Percentiles rank a stretch among this genome's conserved stretches.
Evolutionary conservation across 2,113 vertebrate genomes (phyloP).

Genomic region (Cervus canadensis): DNA sequence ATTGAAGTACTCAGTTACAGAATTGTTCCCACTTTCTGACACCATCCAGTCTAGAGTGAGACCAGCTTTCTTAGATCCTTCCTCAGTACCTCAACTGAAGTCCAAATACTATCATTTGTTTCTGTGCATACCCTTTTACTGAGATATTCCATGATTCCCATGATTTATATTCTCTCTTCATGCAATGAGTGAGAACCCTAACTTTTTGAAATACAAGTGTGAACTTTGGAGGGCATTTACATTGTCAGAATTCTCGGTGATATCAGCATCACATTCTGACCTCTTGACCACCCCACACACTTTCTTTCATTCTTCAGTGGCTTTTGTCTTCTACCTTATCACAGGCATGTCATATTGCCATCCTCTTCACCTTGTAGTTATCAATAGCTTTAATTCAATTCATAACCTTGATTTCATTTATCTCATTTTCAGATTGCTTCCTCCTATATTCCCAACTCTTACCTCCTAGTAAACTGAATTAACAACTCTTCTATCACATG

Average conservation of each 20-base stretch:
- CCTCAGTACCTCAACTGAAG: not conserved
- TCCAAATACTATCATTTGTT: not conserved
- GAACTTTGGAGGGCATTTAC: not conserved
- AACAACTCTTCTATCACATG: not conserved
- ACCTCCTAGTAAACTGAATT: not conserved
- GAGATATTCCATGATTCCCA: not conserved
- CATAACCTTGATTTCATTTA: not conserved
- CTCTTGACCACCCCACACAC: not conserved
- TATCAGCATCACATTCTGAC: not conserved
- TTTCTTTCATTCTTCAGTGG: not conserved
- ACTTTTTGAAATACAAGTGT: not conserved
- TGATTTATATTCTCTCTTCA: not conserved
- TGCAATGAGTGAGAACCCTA: not conserved
- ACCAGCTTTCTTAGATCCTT: not conserved
- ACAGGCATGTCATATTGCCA: not conserved
- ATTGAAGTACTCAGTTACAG: not conserved
- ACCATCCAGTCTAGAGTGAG: not conserved
- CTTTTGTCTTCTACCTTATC: not conserved
- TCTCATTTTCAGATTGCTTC: not conserved
- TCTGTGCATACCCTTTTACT: not conserved
- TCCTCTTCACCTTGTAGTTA: not conserved
- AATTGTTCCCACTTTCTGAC: not conserved
- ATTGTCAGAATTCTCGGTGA: not conserved
- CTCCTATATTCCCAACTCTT: not conserved
- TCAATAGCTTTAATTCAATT: not conserved